Evolutionary conservation across 2,113 vertebrate genomes (phyloP), one percentile per base, ranked within the genome.

Genomic region (Ivindomyrus marchei): DNA sequence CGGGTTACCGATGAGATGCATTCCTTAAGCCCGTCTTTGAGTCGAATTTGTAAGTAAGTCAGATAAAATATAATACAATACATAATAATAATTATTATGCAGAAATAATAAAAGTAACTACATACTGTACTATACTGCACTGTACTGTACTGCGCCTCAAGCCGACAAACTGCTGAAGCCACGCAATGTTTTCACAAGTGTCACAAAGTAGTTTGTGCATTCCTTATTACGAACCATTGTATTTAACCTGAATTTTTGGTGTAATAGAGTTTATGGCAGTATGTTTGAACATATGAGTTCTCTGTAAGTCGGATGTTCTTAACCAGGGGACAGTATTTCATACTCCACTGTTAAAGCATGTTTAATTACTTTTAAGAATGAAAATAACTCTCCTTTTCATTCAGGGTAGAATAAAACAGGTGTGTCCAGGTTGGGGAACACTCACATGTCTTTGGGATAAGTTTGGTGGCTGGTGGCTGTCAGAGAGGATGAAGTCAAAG

Each of bases 381-480:
- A 19, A 87, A 56, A 56, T 87, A 58, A 39, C 4, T 36, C 10
- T 31, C 24, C 11, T 17, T 53, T 85, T 62, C 31, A 39, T 77
- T 89, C 4, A 42, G 62, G 58, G 21, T 15, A 39, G 36, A 52
- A 62, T 62, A 7, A 11, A 88, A 2, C 53, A 1, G 15, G 50
- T 5, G 39, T 58, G 15, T 39, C 53, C 50, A 88, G 31, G 36
- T 1, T 42, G 5, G 39, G 5, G 50, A 2, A 42, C n/a, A 90
- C 92, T 95, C 92, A 95, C 93, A 9, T 95, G 94, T 93, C 52
- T 92, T 62, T 95, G 94, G 0, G 96, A 96, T n/a, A 96, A 92
- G 91, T 96, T 94, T 27, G 94, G 95, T 3, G 94, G 94, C 70
- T 95, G 92, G 85, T 97, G 94, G 91, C 92, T 92, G 92, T 97